Evolutionary conservation across 2,113 vertebrate species (phyloP), one percentile per base, ranked within the genome.

Genomic region (Amphiprion percula): DNA sequence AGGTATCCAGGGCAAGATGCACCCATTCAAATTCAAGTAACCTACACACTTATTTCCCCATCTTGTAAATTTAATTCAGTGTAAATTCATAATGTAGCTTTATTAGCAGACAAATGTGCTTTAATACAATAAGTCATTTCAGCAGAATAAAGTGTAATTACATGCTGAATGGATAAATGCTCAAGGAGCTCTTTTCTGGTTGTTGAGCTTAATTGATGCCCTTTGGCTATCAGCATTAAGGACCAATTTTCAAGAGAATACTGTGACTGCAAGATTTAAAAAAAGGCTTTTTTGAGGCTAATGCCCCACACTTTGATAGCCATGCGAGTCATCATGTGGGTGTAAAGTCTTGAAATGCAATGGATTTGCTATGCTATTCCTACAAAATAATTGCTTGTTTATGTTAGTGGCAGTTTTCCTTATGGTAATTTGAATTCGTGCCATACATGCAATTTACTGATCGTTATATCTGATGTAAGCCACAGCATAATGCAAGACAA

Each of bases 131-230:
- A 44, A 72, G 59, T 75, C 14, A 60, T 44, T 88, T 82, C 26
- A 73, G 84, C 33, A 75, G 87, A 91, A 86, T 86, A 75, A 82
- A 83, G 81, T 47, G 72, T 77, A 87, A 89, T 91, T 82, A 75
- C 77, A 88, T 61, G 53, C 69, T 52, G 77, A 68, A 71, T 89
- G 70, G 75, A 67, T 85, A 83, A 70, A 84, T 60, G 83, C 80
- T 77, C 7, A 63, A 83, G 67, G 68, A 88, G 61, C 61, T 82
- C 59, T 80, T 82, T 85, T 82, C 70, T 82, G 47, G 75, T 71
- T 89, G 86, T 86, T 79, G 26, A 84, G 61, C 50, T 77, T 91
- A 91, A 90, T 89, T 85, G 71, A 79, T 75, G 71, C 83, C 90
- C 81, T 74, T 79, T 74, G 70, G 89, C 88, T 83, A 70, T 88